Conservation (phyloP, 2,113 vertebrate species). For the Pyxicephalus adspersus region DNA sequence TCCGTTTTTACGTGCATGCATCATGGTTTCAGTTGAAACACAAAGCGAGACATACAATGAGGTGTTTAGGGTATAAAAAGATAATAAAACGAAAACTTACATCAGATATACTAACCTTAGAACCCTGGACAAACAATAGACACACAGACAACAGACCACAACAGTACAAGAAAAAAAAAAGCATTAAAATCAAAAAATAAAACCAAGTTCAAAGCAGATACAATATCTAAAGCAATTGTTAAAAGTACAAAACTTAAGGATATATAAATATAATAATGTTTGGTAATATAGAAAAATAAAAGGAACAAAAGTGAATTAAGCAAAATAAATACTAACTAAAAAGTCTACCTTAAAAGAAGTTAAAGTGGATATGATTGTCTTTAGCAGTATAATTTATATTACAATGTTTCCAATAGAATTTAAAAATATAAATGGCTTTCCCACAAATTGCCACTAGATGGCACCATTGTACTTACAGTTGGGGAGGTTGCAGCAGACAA, state of each 20-base stretch:
- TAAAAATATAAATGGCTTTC: slow-evolving; percentile 57
- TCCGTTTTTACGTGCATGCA: slow-evolving; percentile 1
- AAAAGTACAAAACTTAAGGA: not conserved
- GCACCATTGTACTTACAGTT: slow-evolving; percentile 84
- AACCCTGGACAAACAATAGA: slow-evolving; percentile 93
- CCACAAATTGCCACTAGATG: slow-evolving; percentile 69
- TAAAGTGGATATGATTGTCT: too few species aligned
- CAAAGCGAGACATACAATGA: slow-evolving; percentile 17
- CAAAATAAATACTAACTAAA: slow-evolving; percentile 52
- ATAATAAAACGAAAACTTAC: slow-evolving; percentile 85
- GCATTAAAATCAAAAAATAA: slow-evolving; percentile 85
- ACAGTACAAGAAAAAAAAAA: slow-evolving; percentile 82
- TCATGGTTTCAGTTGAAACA: slow-evolving; percentile 2
- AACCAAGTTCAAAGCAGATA: not conserved
- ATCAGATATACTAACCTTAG: slow-evolving; percentile 97
- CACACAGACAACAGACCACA: slow-evolving; percentile 81
- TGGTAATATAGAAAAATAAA: not conserved
- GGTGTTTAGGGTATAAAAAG: slow-evolving; percentile 62
- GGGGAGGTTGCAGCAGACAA: slow-evolving; percentile 96
- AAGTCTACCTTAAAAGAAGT: not conserved
- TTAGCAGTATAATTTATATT: too few species aligned
- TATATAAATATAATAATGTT: too few species aligned
- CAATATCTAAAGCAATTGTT: not conserved
- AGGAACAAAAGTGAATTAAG: slow-evolving; percentile 60
- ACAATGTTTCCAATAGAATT: not conserved